Base-by-base conservation (phyloP, 2,888 invertebrate species). In the Thereva unica region DNA sequence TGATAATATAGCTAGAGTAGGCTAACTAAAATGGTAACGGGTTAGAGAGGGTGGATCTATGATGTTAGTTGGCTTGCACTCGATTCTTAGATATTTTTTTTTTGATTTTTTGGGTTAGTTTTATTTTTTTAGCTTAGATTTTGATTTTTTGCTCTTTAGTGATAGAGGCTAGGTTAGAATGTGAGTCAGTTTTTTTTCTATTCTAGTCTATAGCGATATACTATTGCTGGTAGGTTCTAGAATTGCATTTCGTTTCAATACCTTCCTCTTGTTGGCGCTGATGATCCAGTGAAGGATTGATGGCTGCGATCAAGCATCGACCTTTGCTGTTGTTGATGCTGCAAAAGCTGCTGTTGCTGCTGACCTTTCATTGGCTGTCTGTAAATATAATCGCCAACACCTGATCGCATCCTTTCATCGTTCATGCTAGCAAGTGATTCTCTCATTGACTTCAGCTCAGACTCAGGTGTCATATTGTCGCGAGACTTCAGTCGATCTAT, bases 221-320 rank as follows among this genome's bases (percentile, higher is more conserved):
- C 37, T 54, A 63, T 64, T 41, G 53, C 52, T 56, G 53, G 53
- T 64, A 54, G 64, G 35, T 49, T 52, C 64, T 68, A 66, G 56
- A 65, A 56, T 69, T 66, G 37, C 61, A 69, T 59, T 57, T 69
- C 67, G 59, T 50, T 72, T 75, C 69, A 79, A 74, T 79, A 79
- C 79, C 79, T 79, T 76, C 79, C 77, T 69, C 78, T 72, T 50
- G 66, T 53, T 57, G 68, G 50, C 4, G 66, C 50, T 10, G 68
- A 63, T n/a, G 63, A 49, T 61, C 68, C 68, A 23, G 68, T 42
- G 10, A 65, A 6, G n/a, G 47, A 9, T 42, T 59, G 65, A 40
- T 66, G 66, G 37, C 45, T 64, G 37, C 66, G 68, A 65, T 68
- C 68, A 42, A 68, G 41, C 6, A 66, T 40, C 23, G 65, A 63